Evolutionary conservation across 2,797 vertebrate species (phyloP).

Genomic region (Epinephelus coioides): DNA sequence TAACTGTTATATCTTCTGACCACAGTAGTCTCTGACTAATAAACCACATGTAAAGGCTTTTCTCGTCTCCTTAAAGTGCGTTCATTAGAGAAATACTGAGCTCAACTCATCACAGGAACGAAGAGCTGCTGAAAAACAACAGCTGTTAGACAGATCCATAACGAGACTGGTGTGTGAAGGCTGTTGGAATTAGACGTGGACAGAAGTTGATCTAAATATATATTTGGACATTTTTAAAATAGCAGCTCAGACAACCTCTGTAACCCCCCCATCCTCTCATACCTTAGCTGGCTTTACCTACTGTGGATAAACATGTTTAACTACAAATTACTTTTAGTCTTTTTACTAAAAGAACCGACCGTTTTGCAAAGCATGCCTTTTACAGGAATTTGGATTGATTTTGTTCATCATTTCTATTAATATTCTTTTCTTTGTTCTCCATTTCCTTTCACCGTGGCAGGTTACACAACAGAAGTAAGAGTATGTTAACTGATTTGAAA

Average conservation of each 20-base stretch:
- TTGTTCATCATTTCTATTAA: background rate
- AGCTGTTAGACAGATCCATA: conserved; percentile 13
- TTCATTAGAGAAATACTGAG: background rate
- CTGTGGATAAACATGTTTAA: background rate
- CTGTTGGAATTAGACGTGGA: background rate
- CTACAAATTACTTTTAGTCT: background rate
- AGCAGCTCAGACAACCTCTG: background rate
- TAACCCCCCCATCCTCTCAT: background rate
- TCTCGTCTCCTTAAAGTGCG: background rate
- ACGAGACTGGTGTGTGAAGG: background rate
- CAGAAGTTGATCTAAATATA: background rate
- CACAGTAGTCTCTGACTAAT: background rate
- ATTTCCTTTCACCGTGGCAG: background rate
- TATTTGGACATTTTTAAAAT: background rate
- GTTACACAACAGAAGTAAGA: background rate
- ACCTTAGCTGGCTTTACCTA: background rate
- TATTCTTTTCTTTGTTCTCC: background rate
- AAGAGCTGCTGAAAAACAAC: conserved; percentile 37
- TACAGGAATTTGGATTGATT: background rate
- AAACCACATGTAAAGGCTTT: background rate
- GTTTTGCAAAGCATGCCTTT: background rate
- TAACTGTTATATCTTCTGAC: background rate
- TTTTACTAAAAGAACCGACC: background rate
- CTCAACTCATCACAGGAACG: background rate
- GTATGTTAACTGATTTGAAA: background rate